Conservation (phyloP, 2,113 vertebrate genomes). For the Galeopterus variegatus region DNA sequence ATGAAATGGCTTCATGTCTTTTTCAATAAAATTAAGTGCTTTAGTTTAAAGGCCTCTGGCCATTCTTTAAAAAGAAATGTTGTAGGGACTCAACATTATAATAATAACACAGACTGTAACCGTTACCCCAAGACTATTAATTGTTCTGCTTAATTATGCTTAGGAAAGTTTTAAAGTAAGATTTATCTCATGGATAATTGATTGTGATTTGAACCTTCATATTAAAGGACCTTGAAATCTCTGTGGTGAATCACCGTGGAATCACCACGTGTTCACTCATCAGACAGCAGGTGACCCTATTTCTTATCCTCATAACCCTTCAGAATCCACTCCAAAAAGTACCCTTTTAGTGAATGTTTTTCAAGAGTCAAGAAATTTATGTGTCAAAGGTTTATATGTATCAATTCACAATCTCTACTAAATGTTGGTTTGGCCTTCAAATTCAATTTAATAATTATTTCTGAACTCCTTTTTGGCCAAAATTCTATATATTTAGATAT, state of each 20-base stretch:
- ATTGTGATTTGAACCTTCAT: neutral
- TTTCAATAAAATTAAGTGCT: neutral
- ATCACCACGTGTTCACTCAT: fast-evolving
- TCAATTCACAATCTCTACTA: neutral
- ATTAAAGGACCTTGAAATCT: neutral
- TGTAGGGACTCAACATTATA: too few relatives aligned
- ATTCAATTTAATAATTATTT: neutral
- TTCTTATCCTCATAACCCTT: neutral
- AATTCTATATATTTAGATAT: neutral
- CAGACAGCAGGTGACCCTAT: fast-evolving
- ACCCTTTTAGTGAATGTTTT: neutral
- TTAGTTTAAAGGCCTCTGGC: neutral
- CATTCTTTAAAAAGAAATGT: neutral
- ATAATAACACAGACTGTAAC: neutral
- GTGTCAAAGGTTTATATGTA: neutral
- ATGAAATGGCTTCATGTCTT: neutral
- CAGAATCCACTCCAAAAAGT: neutral
- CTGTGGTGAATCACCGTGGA: fast-evolving
- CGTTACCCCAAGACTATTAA: neutral
- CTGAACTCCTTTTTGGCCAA: neutral
- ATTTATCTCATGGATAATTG: neutral
- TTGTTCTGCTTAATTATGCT: neutral
- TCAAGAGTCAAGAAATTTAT: neutral
- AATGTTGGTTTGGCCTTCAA: neutral
- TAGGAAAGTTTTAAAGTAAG: neutral